Base-by-base conservation (phyloP, 2,888 invertebrate species). In the Pollenia angustigena region DNA sequence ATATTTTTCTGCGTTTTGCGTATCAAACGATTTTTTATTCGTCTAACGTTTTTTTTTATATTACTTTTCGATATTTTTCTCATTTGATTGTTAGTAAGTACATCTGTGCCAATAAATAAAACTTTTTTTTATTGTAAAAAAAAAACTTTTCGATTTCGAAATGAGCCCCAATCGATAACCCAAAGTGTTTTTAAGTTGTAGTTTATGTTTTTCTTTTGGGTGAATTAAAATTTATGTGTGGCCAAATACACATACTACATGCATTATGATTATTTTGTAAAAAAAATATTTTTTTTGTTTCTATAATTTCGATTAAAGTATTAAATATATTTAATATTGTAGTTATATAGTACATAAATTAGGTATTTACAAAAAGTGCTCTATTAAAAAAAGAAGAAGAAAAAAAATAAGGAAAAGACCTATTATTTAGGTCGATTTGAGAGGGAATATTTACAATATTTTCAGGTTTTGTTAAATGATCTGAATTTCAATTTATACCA, bases 91-190 rank as follows among this genome's bases (percentile, higher is more conserved):
- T 16, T 66, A 62, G 58, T 84, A 76, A 62, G 58, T 84, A 76
- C 76, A 92, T 92, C 92, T 92, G 92, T 92, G 92, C 92, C 92
- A 92, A 92, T 90, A 90, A 90, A 90, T 81, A 87, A 90, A 91
- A 90, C 90, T 90, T 90, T 90, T 89, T 89, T 81, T 74, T 84
- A 8, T 52, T 56, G 44, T 11, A 52, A 52, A 81, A 2, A 46
- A 23, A 23, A 23, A 23, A 23, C 12, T n/a, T 40, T 54, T 66
- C 3, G 1, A 44, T 50, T 56, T 62, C 16, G 40, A 66, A 16
- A 60, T 11, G 18, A 6, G 40, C 12, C 16, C 60, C 32, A 40
- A 40, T 62, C 18, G 50, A 14, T 44, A 40, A 78, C 50, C 42
- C 64, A 72, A 83, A 40, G 74, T 64, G 8, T 68, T 48, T 32